These are phyloP conservation scores for Colossoma macropomum DNA, from an alignment of 2,113 vertebrate species.

Conservation along the genomic window DNA sequence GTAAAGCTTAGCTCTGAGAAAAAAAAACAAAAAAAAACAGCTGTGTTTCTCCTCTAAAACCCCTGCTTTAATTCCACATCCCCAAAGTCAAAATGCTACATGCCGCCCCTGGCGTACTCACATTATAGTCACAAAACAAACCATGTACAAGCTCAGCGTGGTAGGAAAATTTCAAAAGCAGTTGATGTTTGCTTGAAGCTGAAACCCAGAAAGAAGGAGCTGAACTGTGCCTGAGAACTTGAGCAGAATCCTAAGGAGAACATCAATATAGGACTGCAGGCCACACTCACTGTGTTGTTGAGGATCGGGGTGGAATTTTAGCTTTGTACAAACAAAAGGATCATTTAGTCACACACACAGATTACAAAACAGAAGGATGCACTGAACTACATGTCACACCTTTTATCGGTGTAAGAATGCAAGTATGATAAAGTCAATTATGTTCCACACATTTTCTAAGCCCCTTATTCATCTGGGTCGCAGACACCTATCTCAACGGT, in stretches of 20 bases:
- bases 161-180: constrained; percentile 33
- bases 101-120: constrained; percentile 2
- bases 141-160: not conserved
- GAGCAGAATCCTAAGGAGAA: constrained; percentile 3
- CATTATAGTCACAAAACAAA: not conserved
- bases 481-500: no score
- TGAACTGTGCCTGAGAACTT: not conserved
- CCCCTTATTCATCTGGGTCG: no score
- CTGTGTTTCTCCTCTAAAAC: not conserved
- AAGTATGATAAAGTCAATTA: no score
- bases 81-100: not conserved
- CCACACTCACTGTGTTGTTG: not conserved
- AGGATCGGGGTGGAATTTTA: not conserved
- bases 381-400: no score
- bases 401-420: no score
- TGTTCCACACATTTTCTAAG: no score
- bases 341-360: no score
- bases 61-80: constrained; percentile 15
- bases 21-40: no score
- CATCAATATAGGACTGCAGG: not conserved
- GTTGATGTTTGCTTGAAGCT: constrained; percentile 19
- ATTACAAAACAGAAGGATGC: no score
- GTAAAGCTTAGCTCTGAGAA: not conserved
- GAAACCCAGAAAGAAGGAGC: not conserved
- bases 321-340: not conserved